Evolutionary conservation across 2,888 invertebrate genomes (phyloP), one percentile per base, ranked within the genome.

Genomic region (Polymixis lichenea): DNA sequence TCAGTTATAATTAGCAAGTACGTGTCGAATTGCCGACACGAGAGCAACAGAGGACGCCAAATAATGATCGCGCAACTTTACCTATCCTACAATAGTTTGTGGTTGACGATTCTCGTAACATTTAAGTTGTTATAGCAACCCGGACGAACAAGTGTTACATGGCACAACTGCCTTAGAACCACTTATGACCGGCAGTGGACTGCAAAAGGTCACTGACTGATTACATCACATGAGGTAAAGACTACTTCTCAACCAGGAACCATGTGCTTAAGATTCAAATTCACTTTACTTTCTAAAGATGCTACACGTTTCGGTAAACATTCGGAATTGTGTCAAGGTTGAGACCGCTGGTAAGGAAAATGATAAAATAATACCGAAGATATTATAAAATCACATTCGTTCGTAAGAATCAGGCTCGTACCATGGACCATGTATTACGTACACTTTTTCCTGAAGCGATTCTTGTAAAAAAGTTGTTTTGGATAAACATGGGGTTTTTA

Each of bases 371-470:
- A 74, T 66, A 66, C 49, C 32, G 4, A 56, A 71, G 58, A 28
- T 5, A 58, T 66, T 69, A 66, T 65, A 56, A 72, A 81, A 77
- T 51, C 60, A 56, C 43, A 73, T n/a, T 55, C 28, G 46, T 19
- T 7, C 8, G 13, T 78, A 61, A 56, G 68, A 65, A 61, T 51
- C 55, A 46, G 53, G 32, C 56, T 46, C 19, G 51, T 67, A 81
- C 66, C 81, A 70, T 67, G 77, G 49, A 82, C 73, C 78, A 56
- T 8, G n/a, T n/a, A 17, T 68, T 65, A 19, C 32, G 13, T 19
- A 60, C 2, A 38, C 32, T 68, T 82, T 82, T 78, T 82, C 82
- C 82, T 82, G 78, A 55, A 71, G 32, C 62, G 62, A 68, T 82
- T 82, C 82, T 82, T 60, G 19, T 74, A 19, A 82, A 49, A 55